phyloP scores from a whole-genome alignment of 2,113 vertebrate species.

The Rhombomys opimus region DNA sequence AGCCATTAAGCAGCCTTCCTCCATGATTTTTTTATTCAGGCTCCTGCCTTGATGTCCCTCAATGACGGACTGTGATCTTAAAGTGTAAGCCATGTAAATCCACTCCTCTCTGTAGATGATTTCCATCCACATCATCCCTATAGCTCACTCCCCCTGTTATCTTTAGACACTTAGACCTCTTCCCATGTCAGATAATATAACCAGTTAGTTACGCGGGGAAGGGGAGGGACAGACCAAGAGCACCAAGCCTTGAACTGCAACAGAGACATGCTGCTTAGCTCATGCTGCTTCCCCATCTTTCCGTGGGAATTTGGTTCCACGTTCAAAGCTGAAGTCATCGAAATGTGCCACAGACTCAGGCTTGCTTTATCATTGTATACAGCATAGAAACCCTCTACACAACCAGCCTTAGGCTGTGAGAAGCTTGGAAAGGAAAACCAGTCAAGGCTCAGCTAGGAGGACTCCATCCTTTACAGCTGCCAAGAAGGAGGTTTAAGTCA shows the following conservation, averaged over 20 bases:
- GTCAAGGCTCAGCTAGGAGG: constrained; percentile 80
- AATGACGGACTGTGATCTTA: neutral
- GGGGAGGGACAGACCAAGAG: constrained; percentile 67
- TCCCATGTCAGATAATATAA: neutral
- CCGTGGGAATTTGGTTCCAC: constrained; percentile 78
- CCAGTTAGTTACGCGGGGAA: neutral
- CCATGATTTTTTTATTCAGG: neutral
- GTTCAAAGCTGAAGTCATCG: constrained; percentile 71
- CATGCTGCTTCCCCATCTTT: too few relatives aligned
- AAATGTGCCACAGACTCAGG: constrained; percentile 41
- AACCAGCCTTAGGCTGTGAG: constrained; percentile 76
- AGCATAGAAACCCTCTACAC: constrained; percentile 1
- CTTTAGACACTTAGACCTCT: neutral
- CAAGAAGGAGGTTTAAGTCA: constrained; percentile 63
- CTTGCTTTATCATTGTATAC: neutral
- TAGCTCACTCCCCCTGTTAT: neutral
- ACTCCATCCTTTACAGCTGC: constrained; percentile 76
- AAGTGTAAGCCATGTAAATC: neutral
- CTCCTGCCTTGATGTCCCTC: neutral
- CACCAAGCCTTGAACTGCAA: constrained; percentile 70
- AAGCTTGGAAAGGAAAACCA: constrained; percentile 60
- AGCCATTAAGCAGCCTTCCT: neutral
- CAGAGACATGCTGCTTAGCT: constrained; percentile 74
- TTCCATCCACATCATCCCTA: neutral
- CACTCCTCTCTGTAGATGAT: neutral